Percentiles rank a stretch among this genome's conserved stretches.
phyloP scores from a whole-genome alignment of 2,113 vertebrate genomes.

The Synodontis membranacea region DNA sequence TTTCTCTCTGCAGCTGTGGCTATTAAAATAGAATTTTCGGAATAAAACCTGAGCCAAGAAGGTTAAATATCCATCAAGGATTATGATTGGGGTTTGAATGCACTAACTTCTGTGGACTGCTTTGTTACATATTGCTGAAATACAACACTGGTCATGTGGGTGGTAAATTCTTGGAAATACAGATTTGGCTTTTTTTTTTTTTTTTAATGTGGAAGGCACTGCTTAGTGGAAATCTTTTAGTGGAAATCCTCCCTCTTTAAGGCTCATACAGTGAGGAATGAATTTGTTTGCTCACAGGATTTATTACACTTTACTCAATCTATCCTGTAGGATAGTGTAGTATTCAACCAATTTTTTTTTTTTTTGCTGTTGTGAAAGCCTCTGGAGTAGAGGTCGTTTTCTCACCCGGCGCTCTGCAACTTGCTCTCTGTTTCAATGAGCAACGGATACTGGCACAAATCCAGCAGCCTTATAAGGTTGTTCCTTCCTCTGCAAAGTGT shows the following conservation, averaged over 20 bases:
- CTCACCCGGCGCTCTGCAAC: background rate
- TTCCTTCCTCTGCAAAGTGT: conserved; percentile 54
- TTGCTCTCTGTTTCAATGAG: background rate
- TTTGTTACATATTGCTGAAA: conserved; percentile 3
- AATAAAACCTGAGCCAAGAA: conserved; percentile 27
- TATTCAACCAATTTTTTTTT: background rate
- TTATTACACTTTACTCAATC: background rate
- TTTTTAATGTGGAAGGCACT: conserved; percentile 12
- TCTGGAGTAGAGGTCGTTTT: conserved; percentile 3
- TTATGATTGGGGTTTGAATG: background rate
- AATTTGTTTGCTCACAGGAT: background rate
- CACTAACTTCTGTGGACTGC: conserved; percentile 8
- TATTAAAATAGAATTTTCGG: conserved; percentile 18
- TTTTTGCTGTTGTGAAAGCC: background rate
- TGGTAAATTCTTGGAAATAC: conserved; percentile 10
- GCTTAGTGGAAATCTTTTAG: background rate
- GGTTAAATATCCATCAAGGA: conserved; percentile 29
- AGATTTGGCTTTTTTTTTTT: background rate
- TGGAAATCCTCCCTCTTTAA: background rate
- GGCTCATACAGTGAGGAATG: background rate
- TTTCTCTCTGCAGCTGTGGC: conserved; percentile 41
- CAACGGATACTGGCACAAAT: conserved; percentile 27
- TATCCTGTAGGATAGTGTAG: background rate
- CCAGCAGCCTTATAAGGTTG: conserved; percentile 52
- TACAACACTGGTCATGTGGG: conserved; percentile 27